A percentile compares a stretch with the other conserved stretches of the same genome.
phyloP scores from a whole-genome alignment of 1,140 invertebrate species.

The Steinernema khuongi region DNA sequence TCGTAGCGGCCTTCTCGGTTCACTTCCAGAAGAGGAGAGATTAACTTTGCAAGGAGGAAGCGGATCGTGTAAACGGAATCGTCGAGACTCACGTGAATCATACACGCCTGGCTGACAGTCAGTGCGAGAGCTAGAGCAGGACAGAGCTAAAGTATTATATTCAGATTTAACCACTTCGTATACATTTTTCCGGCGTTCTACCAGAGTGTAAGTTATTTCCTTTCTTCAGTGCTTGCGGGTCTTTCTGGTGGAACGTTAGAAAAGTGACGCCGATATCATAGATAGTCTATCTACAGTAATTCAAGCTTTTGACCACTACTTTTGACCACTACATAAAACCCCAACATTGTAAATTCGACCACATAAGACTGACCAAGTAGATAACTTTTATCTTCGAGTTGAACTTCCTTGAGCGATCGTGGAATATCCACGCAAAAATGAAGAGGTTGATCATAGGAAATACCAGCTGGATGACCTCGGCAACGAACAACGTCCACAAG shows the following conservation, averaged over 20 bases:
- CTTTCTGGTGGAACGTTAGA: too few relatives aligned
- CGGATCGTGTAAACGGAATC: constrained; percentile 52
- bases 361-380: constrained; percentile 42
- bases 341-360: not conserved
- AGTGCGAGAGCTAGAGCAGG: constrained; percentile 46
- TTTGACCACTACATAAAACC: too few relatives aligned
- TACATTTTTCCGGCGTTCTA: too few relatives aligned
- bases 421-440: constrained; percentile 49
- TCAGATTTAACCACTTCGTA: too few relatives aligned
- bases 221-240: too few relatives aligned
- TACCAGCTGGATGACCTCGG: constrained; percentile 45
- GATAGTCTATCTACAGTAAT: too few relatives aligned
- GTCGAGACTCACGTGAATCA: constrained; percentile 43
- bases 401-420: constrained; percentile 30
- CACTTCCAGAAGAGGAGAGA: constrained; percentile 39
- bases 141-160: constrained; percentile 36
- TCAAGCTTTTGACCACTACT: too few relatives aligned
- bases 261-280: too few relatives aligned
- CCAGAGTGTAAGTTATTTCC: too few relatives aligned
- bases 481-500: constrained; percentile 50
- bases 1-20: constrained; percentile 40
- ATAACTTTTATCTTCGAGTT: constrained; percentile 39
- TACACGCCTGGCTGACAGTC: constrained; percentile 43
- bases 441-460: constrained; percentile 46
- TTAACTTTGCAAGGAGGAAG: constrained; percentile 44